These are phyloP conservation scores for Palloptera scutellata DNA, from an alignment of 2,888 invertebrate species.

Conservation along the genomic window DNA sequence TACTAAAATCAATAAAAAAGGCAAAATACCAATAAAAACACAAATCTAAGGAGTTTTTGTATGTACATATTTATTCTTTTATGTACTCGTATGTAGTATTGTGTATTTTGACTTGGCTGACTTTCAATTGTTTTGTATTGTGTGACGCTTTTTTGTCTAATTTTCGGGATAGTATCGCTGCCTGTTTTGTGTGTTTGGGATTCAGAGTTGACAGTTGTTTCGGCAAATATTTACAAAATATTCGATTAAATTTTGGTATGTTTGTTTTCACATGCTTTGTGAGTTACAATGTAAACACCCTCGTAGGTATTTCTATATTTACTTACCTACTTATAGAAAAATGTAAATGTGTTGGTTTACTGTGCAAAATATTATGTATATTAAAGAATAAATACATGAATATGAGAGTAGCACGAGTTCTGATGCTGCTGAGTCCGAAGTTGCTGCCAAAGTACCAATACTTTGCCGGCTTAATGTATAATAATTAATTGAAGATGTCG, in stretches of 20 bases:
- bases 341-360: no score
- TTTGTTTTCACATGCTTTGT: conserved; percentile 29
- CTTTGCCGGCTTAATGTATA: neutral
- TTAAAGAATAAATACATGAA: no score
- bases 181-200: neutral
- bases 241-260: conserved; percentile 36
- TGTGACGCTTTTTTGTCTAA: conserved; percentile 15
- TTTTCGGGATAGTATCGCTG: conserved; percentile 3
- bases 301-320: neutral
- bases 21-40: neutral
- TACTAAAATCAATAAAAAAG: neutral
- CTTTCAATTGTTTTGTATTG: conserved; percentile 26
- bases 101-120: conserved; percentile 36
- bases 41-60: neutral
- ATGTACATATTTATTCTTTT: conserved; percentile 28
- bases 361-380: no score
- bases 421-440: neutral
- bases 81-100: conserved; percentile 37
- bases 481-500: conserved; percentile 1
- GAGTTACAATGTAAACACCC: conserved; percentile 43
- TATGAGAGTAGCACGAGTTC: neutral
- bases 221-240: conserved; percentile 57
- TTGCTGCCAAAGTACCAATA: no score
- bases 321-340: no score
- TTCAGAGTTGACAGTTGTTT: neutral